Evolutionary conservation across 2,797 vertebrate genomes (phyloP).

Genomic region (Ambastaia sidthimunki): DNA sequence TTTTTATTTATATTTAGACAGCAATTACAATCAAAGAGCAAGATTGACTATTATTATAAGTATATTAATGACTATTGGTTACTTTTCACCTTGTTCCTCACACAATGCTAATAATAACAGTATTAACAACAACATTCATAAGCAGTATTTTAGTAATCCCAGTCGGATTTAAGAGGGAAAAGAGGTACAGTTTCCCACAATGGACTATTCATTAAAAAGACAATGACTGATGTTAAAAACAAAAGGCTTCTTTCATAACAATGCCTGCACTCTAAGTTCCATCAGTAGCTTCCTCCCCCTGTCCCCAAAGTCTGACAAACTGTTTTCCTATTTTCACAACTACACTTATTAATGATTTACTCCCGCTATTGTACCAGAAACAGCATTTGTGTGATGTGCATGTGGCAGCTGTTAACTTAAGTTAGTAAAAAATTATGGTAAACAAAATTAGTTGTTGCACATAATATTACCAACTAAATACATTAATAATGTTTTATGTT

Average conservation of each 20-base stretch:
- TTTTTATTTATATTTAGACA: background rate
- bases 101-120: constrained; percentile 2
- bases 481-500: background rate
- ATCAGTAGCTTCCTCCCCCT: constrained; percentile 48
- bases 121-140: constrained; percentile 3
- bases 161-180: constrained; percentile 42
- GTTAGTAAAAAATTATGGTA: background rate
- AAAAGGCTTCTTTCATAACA: constrained; percentile 62
- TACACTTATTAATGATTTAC: constrained; percentile 39
- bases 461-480: background rate
- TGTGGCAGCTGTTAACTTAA: background rate
- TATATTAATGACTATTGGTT: no score
- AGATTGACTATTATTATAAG: background rate
- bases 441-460: background rate
- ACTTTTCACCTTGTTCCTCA: background rate
- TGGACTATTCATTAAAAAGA: constrained; percentile 58
- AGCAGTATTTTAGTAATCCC: constrained; percentile 25
- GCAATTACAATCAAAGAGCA: background rate
- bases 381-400: no score
- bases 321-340: constrained; percentile 49
- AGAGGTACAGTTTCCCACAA: constrained; percentile 58
- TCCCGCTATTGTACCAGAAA: no score
- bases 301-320: constrained; percentile 42
- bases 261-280: constrained; percentile 54
- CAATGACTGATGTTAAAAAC: constrained; percentile 64